Base-by-base conservation (phyloP, 2,888 invertebrate species). In the Anoncus sp. region DNA sequence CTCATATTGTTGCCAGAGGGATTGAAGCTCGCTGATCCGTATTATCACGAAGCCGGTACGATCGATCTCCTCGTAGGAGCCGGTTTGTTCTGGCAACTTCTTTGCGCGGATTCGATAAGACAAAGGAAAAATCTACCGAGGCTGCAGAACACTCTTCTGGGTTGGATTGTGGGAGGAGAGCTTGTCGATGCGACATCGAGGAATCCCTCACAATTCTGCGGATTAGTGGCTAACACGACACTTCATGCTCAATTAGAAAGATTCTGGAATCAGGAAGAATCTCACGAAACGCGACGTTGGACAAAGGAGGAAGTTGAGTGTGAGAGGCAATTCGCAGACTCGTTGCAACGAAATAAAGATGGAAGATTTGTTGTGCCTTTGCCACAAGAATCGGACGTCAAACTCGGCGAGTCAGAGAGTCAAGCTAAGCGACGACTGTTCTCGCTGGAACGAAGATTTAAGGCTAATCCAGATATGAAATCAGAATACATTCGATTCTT, bases 201-300 rank as follows among this genome's bases (percentile, higher is more conserved):
- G 53, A 53, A n/a, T 38, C 51, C 35, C 9, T 6, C 38, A 1
- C 10, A 27, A 6, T 49, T 47, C 20, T 63, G 63, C 55, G 27
- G 38, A n/a, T 12, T 38, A 31, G 18, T 77, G 16, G 67, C 69
- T 0, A 77, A 73, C 57, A 24, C 51, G 5, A n/a, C n/a, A 16
- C 40, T 81, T 22, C 43, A 77, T 35, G 14, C 60, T 38, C 74
- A 76, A 55, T 22, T 83, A n/a, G 75, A 81, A 45, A 57, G 49
- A 49, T 86, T 85, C 72, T 85, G 83, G 84, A 71, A 75, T 31
- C 72, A 85, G 14, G 85, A 85, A 49, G 82, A 82, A 55, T 9
- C 66, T 4, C 53, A 51, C 49, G 20, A 66, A 27, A 43, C n/a
- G 7, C 71, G 59, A 4, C 24, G 47, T 35, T 35, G 47, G 6